Evolutionary conservation across 2,113 vertebrate genomes (phyloP).

Genomic region (Tupaia chinensis): DNA sequence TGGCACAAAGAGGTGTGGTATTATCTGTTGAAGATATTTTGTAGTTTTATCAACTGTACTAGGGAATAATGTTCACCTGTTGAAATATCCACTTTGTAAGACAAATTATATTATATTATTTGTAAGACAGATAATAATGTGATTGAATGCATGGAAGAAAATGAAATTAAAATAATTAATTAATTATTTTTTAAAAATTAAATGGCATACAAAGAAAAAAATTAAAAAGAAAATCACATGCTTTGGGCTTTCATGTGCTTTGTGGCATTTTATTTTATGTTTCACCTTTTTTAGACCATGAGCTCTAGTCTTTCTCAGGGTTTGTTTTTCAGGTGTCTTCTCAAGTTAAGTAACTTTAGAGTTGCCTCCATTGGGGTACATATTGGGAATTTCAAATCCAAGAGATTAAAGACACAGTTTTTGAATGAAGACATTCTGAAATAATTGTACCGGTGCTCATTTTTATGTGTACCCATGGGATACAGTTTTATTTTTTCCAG

Average conservation of each 20-base stretch:
- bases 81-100: too few species aligned
- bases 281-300: background rate
- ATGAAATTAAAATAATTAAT: too few species aligned
- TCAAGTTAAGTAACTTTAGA: background rate
- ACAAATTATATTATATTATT: too few species aligned
- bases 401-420: background rate
- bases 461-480: background rate
- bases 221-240: background rate
- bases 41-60: too few species aligned
- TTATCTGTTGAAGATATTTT: too few species aligned
- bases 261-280: background rate
- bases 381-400: background rate
- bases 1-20: too few species aligned
- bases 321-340: background rate
- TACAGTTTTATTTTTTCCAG: background rate
- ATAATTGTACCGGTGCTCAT: background rate
- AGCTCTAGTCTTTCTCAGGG: background rate
- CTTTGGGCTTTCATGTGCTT: background rate
- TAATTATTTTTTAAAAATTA: background rate
- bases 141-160: too few species aligned
- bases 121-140: too few species aligned
- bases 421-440: background rate
- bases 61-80: too few species aligned
- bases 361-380: background rate
- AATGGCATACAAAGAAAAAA: background rate